These are phyloP conservation scores for Aphrophora alni DNA, from an alignment of 2,888 invertebrate species.

Conservation along the genomic window DNA sequence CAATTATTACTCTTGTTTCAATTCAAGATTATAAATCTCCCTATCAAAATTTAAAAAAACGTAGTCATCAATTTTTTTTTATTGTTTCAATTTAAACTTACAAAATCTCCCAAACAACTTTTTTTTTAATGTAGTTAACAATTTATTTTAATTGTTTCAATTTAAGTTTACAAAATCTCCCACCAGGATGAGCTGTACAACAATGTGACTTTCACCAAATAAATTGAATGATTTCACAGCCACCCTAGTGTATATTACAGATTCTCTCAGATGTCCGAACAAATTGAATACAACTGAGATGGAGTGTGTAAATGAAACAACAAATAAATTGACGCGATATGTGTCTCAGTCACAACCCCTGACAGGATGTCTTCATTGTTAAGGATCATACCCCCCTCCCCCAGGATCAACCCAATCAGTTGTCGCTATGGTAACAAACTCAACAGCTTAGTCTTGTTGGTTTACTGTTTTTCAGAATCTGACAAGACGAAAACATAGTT, in stretches of 20 bases:
- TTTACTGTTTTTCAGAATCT: too few species aligned
- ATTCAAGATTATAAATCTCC: too few species aligned
- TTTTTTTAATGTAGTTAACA: too few species aligned
- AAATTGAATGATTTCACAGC: background rate
- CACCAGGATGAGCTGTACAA: too few species aligned
- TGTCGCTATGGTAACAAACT: background rate
- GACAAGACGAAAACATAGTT: background rate
- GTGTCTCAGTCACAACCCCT: background rate
- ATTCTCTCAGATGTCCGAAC: background rate
- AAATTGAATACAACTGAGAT: background rate
- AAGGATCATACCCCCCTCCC: background rate
- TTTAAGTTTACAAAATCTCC: too few species aligned
- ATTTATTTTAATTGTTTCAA: too few species aligned
- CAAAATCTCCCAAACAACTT: too few species aligned
- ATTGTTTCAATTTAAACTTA: too few species aligned
- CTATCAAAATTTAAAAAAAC: too few species aligned
- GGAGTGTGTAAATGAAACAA: background rate
- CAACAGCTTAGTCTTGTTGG: background rate
- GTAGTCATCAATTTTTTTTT: too few species aligned
- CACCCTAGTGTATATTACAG: background rate
- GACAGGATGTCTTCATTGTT: conserved; percentile 2
- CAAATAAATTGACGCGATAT: background rate
- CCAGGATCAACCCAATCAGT: background rate
- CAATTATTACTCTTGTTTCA: too few species aligned
- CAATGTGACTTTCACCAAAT: background rate